phyloP scores from a whole-genome alignment of 2,888 invertebrate species.

The Drosophila mimica region DNA sequence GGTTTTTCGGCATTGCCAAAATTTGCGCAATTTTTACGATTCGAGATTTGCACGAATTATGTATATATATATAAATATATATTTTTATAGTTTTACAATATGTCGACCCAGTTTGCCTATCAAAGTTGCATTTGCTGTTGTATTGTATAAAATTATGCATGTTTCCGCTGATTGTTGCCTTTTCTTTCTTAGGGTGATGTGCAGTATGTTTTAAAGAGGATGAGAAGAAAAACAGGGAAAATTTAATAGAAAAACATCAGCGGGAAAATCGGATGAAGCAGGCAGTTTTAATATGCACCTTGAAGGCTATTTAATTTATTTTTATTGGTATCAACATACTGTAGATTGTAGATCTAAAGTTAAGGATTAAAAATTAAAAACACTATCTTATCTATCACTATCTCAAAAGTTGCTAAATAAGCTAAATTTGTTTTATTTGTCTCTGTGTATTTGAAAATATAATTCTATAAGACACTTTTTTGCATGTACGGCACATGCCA shows the following conservation, averaged over 20 bases:
- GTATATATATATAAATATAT: constrained; percentile 36
- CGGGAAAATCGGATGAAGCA: not conserved
- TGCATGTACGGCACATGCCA: constrained; percentile 21
- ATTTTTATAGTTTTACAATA: constrained; percentile 77
- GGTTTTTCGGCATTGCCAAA: constrained; percentile 63
- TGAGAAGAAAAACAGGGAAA: not conserved
- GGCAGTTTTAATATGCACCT: not conserved
- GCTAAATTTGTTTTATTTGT: accelerated
- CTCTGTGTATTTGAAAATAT: not conserved
- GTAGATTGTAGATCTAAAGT: not conserved
- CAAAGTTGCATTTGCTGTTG: constrained; percentile 63
- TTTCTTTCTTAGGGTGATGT: constrained; percentile 8
- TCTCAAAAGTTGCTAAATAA: not conserved
- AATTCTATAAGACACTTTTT: not conserved
- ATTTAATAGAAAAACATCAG: not conserved
- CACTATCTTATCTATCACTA: not conserved
- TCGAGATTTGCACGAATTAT: constrained; percentile 77
- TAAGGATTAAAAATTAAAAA: not conserved
- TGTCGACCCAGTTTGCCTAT: constrained; percentile 64
- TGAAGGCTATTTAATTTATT: not conserved
- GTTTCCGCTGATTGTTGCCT: constrained; percentile 24
- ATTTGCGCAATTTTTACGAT: constrained; percentile 74
- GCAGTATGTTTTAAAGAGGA: not conserved
- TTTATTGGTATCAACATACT: not conserved
- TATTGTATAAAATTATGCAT: constrained; percentile 41